phyloP scores from a whole-genome alignment of 2,888 invertebrate genomes.

The Ethmia dodecea region DNA sequence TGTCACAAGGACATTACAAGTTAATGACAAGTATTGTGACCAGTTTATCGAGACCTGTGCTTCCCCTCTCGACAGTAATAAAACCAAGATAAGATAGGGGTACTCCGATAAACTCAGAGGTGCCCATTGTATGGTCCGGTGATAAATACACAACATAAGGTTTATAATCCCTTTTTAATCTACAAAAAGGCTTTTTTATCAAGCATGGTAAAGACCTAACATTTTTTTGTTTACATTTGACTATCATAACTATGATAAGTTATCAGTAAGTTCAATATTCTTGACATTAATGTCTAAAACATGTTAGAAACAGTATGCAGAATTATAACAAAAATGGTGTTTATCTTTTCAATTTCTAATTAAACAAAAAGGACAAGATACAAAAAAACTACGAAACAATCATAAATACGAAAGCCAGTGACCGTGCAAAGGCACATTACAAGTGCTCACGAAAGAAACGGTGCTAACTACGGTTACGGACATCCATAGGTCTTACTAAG shows the following conservation, averaged over 20 bases:
- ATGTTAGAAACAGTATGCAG: too few relatives aligned
- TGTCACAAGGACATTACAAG: conserved; percentile 2
- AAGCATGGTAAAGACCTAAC: conserved; percentile 38
- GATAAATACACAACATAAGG: conserved; percentile 16
- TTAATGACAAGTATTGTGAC: conserved; percentile 8
- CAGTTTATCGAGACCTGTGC: conserved; percentile 10
- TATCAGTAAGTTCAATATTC: too few relatives aligned
- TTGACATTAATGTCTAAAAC: too few relatives aligned
- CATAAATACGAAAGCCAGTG: too few relatives aligned
- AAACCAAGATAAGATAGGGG: conserved; percentile 20
- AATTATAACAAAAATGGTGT: too few relatives aligned
- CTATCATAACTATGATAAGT: too few relatives aligned
- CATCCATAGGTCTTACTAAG: conserved; percentile 52
- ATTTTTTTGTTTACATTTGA: conserved; percentile 43
- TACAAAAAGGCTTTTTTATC: conserved; percentile 35
- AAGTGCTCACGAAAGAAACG: conserved; percentile 22
- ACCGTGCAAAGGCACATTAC: conserved; percentile 13
- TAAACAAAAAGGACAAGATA: too few relatives aligned
- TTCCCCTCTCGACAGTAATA: conserved; percentile 1
- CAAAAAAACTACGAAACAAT: too few relatives aligned
- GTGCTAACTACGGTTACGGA: conserved; percentile 38
- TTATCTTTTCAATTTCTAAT: too few relatives aligned
- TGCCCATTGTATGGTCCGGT: conserved; percentile 20
- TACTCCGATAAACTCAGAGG: conserved; percentile 14
- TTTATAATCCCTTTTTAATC: conserved; percentile 36